Evolutionary conservation across 2,797 vertebrate species (phyloP).

Genomic region (Malacoraja senta): DNA sequence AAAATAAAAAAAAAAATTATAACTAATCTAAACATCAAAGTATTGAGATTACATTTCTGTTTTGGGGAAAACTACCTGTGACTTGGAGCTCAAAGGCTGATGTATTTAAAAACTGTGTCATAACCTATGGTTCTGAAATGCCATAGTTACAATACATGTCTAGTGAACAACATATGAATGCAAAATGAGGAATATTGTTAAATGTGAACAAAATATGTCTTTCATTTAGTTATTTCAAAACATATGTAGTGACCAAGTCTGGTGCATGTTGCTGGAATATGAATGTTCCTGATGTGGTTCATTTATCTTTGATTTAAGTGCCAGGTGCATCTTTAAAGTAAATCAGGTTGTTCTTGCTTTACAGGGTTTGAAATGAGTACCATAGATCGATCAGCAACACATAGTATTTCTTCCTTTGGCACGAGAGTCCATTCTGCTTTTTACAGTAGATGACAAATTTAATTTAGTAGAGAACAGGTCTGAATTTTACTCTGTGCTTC

Average conservation of each 20-base stretch:
- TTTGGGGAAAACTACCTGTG: neutral
- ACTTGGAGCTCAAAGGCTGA: neutral
- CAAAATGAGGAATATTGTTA: neutral
- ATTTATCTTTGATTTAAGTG: slow-evolving; percentile 7
- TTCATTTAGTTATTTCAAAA: neutral
- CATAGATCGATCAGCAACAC: neutral
- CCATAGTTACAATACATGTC: neutral
- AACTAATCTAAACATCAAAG: neutral
- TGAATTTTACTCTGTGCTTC: neutral
- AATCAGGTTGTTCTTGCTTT: neutral
- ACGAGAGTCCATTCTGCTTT: neutral
- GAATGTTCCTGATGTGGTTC: neutral
- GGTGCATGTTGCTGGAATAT: neutral
- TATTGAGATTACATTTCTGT: neutral
- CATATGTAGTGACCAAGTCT: neutral
- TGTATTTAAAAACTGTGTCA: neutral
- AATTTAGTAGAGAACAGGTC: neutral
- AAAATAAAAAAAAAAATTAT: no score
- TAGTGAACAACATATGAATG: neutral
- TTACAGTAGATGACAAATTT: neutral
- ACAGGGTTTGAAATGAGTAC: neutral
- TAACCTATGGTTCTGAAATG: neutral
- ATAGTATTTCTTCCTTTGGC: neutral
- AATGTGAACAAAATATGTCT: neutral
- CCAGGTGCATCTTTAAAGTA: neutral